Evolutionary conservation across 1,140 invertebrate species (phyloP).

Genomic region (Hylaeus anthracinus): DNA sequence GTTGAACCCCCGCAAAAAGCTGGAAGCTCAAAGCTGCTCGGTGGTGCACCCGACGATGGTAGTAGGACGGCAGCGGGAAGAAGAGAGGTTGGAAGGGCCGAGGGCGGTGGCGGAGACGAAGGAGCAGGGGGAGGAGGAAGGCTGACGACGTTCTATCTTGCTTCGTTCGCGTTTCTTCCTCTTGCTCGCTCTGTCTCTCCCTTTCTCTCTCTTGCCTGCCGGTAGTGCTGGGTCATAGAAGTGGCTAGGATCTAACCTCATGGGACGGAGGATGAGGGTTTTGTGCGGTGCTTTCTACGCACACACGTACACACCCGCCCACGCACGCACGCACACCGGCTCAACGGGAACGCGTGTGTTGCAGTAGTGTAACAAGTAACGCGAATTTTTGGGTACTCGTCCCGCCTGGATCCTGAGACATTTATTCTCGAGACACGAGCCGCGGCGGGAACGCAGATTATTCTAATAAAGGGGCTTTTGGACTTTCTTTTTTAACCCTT

Average conservation of each 20-base stretch:
- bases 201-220: slow-evolving; percentile 23
- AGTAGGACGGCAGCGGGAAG: slow-evolving; percentile 34
- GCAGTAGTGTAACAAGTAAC: slow-evolving; percentile 40
- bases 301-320: slow-evolving; percentile 25
- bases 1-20: slow-evolving; percentile 72
- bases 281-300: slow-evolving; percentile 43
- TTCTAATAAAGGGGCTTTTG: no score
- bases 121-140: slow-evolving; percentile 30
- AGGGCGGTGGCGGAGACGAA: slow-evolving; percentile 36
- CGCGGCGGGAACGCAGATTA: no score
- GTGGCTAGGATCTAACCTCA: slow-evolving; percentile 68
- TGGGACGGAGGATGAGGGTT: slow-evolving; percentile 60
- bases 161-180: slow-evolving; percentile 39
- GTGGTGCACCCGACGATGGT: slow-evolving; percentile 52
- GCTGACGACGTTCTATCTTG: slow-evolving; percentile 45
- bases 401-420: no score
- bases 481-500: no score
- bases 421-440: not conserved
- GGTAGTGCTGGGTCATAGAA: slow-evolving; percentile 63
- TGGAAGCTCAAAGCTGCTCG: slow-evolving; percentile 70
- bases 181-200: slow-evolving; percentile 10
- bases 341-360: not conserved
- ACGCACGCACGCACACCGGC: slow-evolving; percentile 23
- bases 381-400: slow-evolving; percentile 33
- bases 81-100: slow-evolving; percentile 46